Evolutionary conservation across 2,888 invertebrate species (phyloP), one percentile per base, ranked within the genome.

Genomic region (Drosophila mayaguana): DNA sequence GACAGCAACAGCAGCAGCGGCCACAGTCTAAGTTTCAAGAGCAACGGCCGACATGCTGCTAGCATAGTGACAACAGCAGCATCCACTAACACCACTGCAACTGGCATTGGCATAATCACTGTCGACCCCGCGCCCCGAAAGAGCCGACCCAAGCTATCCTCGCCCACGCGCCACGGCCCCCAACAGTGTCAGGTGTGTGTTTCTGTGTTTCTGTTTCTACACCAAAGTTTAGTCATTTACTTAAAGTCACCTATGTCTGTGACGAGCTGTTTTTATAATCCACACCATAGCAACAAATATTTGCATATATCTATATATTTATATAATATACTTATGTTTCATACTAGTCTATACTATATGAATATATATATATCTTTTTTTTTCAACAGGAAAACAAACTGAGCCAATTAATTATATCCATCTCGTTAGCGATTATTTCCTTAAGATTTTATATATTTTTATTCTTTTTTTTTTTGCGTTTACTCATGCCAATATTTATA

Each of bases 81-180:
- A 77, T 78, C 72, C 78, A 68, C 63, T 9, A 81, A 50, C 50
- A 79, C 72, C 28, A 48, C 77, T 69, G 34, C 78, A 61, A 64
- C 74, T 22, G 75, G 90, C 89, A 91, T 90, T 88, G 90, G 88
- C 80, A 78, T 83, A 60, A 68, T 87, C 46, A 82, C 75, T 50
- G 71, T 87, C 18, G 83, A 83, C 45, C 63, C 43, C 36, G 86
- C 90, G 72, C 89, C 94, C 94, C 75, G 96, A 92, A 95, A 96
- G 91, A 94, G 95, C 78, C 95, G 97, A 78, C 96, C 97, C 34
- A 98, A 98, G 93, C 96, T 97, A 77, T 96, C 97, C 61, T 97
- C 97, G 46, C 97, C 97, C 46, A 97, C 97, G 93, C 94, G 97
- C 72, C 97, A 97, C 93, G 97, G 97, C 70, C 97, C 97, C 56